A percentile compares a stretch with the other conserved stretches of the same genome.
Evolutionary conservation across 2,797 vertebrate genomes (phyloP).

Genomic region (Sebastiscus albofasciatus): DNA sequence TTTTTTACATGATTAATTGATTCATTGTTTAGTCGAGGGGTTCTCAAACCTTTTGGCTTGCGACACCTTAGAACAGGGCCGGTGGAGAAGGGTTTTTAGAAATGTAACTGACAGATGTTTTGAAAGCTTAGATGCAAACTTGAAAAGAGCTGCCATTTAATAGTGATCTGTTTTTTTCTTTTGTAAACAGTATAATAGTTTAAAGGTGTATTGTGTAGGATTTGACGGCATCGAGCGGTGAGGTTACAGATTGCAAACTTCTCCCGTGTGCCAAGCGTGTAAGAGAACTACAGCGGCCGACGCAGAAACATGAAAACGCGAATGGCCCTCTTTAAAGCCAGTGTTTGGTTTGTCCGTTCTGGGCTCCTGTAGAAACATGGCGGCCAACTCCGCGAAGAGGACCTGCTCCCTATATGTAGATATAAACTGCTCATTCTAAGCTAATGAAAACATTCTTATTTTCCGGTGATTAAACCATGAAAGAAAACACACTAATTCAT

Average conservation of each 20-base stretch:
- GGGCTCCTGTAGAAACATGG: background rate
- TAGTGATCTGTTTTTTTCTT: background rate
- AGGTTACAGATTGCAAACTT: too few species aligned
- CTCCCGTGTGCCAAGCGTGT: too few species aligned
- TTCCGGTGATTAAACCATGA: background rate
- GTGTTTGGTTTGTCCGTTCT: background rate
- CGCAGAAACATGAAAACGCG: too few species aligned
- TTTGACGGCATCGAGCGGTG: too few species aligned
- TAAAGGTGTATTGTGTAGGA: background rate
- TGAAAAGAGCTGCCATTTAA: background rate
- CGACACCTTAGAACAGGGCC: background rate
- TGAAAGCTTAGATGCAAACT: background rate
- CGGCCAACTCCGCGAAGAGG: too few species aligned
- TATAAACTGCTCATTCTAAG: too few species aligned
- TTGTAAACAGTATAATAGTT: background rate
- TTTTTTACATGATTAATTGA: slow-evolving; percentile 14
- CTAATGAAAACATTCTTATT: background rate
- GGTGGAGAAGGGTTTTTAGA: background rate
- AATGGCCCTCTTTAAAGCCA: too few species aligned
- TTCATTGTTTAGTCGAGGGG: slow-evolving; percentile 6
- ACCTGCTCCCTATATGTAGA: too few species aligned
- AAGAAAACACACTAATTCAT: background rate
- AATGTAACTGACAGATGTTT: background rate
- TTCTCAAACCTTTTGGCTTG: background rate
- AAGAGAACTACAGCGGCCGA: too few species aligned